phyloP scores from a whole-genome alignment of 1,140 invertebrate genomes.

The Drosophila tani region DNA sequence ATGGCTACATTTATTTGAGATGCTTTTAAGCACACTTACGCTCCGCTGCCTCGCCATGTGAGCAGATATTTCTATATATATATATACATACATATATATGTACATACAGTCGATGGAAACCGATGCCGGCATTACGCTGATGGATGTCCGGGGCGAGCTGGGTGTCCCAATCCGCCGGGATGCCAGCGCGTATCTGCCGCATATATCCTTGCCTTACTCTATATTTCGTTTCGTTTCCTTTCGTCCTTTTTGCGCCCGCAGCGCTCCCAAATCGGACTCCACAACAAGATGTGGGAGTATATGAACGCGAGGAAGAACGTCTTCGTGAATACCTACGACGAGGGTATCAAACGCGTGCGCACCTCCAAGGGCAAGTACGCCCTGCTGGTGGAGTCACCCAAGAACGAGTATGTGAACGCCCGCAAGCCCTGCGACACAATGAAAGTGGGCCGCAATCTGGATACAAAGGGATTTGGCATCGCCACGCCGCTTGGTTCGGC shows the following conservation, averaged over 20 bases:
- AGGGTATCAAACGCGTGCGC: constrained; percentile 93
- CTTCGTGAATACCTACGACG: constrained; percentile 93
- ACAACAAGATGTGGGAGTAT: constrained; percentile 98
- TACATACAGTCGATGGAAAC: constrained; percentile 13
- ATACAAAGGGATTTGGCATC: constrained; percentile 97
- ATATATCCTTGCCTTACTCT: constrained; percentile 12
- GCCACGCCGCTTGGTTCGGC: constrained; percentile 96
- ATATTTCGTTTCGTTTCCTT: constrained; percentile 5
- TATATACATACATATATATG: not conserved
- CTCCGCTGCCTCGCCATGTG: constrained; percentile 27
- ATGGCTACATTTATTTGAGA: constrained; percentile 62
- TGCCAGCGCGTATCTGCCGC: constrained; percentile 24
- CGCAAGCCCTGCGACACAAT: constrained; percentile 97
- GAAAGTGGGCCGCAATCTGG: constrained; percentile 96
- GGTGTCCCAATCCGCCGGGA: constrained; percentile 19
- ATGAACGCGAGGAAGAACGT: constrained; percentile 95
- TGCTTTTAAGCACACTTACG: constrained; percentile 66
- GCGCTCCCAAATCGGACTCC: constrained; percentile 95
- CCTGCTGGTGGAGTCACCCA: constrained; percentile 96
- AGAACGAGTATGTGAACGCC: constrained; percentile 97
- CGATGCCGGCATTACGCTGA: constrained; percentile 12
- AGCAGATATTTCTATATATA: constrained; percentile 21
- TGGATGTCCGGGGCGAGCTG: constrained; percentile 19
- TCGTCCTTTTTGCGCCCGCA: constrained; percentile 84
- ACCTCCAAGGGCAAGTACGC: constrained; percentile 96